Conservation (phyloP, 1,140 invertebrate species). For the Plodia interpunctella region DNA sequence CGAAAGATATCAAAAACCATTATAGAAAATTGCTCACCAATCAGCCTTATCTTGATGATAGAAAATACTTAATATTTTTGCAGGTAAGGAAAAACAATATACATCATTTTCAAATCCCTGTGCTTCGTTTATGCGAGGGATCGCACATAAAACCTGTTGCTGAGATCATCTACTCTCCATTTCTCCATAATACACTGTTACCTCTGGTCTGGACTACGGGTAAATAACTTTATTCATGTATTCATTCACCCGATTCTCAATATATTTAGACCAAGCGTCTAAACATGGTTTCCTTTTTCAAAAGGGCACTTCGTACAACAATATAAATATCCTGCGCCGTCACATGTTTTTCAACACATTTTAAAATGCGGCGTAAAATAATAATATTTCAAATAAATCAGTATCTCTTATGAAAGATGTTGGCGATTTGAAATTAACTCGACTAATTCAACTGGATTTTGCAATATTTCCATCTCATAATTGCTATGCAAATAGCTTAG, state of each 20-base stretch:
- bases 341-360: no score
- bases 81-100: not conserved
- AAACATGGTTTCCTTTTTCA: no score
- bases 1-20: not conserved
- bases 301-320: no score
- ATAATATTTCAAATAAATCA: no score
- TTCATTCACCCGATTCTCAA: not conserved
- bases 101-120: not conserved
- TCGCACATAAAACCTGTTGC: conserved; percentile 12
- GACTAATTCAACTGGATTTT: not conserved
- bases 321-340: no score
- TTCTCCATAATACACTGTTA: not conserved
- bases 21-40: not conserved
- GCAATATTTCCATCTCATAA: not conserved
- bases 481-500: not conserved
- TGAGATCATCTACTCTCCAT: not conserved
- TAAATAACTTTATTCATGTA: not conserved
- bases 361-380: no score
- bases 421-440: not conserved
- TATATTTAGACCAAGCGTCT: not conserved
- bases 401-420: no score
- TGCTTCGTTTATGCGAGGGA: not conserved
- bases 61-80: not conserved
- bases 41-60: not conserved
- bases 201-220: not conserved